These are phyloP conservation scores for Phalanger gymnotis DNA, from an alignment of 2,797 vertebrate genomes.

Conservation along the genomic window DNA sequence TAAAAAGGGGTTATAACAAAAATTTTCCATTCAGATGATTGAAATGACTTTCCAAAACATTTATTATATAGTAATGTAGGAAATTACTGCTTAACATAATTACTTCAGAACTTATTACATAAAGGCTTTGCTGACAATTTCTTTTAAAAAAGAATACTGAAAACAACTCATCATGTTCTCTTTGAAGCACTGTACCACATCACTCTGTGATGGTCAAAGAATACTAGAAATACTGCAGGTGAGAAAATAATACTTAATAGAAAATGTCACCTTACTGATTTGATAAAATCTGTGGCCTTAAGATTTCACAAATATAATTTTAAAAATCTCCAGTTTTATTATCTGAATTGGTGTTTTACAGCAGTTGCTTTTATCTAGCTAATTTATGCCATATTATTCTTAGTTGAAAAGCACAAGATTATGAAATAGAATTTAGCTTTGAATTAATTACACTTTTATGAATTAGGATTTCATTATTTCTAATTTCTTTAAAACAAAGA, in stretches of 20 bases:
- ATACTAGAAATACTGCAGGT: not conserved
- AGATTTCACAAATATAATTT: not conserved
- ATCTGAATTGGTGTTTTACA: not conserved
- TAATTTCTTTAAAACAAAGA: not conserved
- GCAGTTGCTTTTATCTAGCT: not conserved
- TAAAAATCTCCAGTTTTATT: not conserved
- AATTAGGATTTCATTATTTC: not conserved
- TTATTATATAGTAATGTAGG: not conserved
- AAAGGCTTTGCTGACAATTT: not conserved
- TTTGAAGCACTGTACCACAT: not conserved
- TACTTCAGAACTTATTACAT: not conserved
- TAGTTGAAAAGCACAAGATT: not conserved
- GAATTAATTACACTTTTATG: not conserved
- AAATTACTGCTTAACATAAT: not conserved
- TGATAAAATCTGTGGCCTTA: not conserved
- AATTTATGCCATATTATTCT: not conserved
- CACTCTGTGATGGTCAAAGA: not conserved
- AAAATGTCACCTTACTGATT: not conserved
- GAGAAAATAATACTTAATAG: not conserved
- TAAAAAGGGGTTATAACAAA: constrained; percentile 1
- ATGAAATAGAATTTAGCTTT: not conserved
- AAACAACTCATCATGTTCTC: not conserved
- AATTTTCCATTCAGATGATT: not conserved
- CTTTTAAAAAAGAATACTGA: not conserved
- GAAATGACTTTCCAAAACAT: not conserved